Evolutionary conservation across 1,140 invertebrate genomes (phyloP), one percentile per base, ranked within the genome.

Genomic region (Bombus pascuorum): DNA sequence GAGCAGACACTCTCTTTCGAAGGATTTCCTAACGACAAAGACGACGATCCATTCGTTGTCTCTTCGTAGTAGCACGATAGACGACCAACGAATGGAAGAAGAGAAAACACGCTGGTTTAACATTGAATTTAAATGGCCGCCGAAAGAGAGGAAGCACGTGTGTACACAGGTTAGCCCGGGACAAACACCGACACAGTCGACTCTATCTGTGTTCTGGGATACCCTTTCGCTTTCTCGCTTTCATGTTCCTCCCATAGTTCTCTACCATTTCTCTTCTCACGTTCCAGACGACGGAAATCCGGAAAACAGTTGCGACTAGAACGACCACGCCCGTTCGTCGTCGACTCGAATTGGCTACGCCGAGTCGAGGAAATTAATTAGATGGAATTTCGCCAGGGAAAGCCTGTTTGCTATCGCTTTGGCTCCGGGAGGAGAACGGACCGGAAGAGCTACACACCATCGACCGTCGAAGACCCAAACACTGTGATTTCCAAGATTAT

Each of bases 351-450:
- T 92, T 92, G 91, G 87, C 89, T 74, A 68, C 84, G 71, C 87
- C 87, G 91, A 90, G 89, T 81, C 86, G 86, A 83, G 91, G 81
- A 92, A 93, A 94, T 93, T 93, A 93, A 94, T 94, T 93, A 93
- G 89, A 91, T 83, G 88, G 89, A 91, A 93, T 91, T 88, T 88
- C 79, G 39, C 34, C 44, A 65, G 74, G 87, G 62, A 85, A 79
- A 72, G 77, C 34, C n/a, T 86, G 44, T 73, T 66, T 34, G 73
- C 83, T 39, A 77, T 80, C 80, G 73, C 79, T 32, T 70, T 34
- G 37, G 13, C 4, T 28, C 39, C 6, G 53, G 10, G 32, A 57
- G 18, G 18, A 13, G 28, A 53, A 59, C 32, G 10, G 32, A 22
- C 32, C 25, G 32, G 22, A 25, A 75, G 3, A 15, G 34, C 6